Evolutionary conservation across 2,113 vertebrate genomes (phyloP), one percentile per base, ranked within the genome.

Genomic region (Serilophus lunatus): DNA sequence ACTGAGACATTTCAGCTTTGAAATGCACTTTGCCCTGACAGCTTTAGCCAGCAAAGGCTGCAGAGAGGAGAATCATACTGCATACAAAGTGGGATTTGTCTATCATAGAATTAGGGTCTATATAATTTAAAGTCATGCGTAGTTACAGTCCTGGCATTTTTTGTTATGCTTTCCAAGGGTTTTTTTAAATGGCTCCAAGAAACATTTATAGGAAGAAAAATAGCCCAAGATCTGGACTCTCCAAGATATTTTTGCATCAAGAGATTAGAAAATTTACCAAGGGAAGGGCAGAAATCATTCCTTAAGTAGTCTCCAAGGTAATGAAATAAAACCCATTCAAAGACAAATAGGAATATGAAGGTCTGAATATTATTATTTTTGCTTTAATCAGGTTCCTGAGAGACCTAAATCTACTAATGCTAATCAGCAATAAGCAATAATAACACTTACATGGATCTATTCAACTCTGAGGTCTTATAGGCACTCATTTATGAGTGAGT

Each of bases 341-440:
- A 95, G 82, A 90, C 38, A 92, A 95, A 95, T 87, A 75, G 75
- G 79, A 90, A 78, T 38, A 44, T 12, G 68, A 88, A 94, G 50
- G 70, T 38, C 63, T 74, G 63, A 92, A 79, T 92, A 87, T 90
- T 81, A 69, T 64, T 77, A 80, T 80, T 95, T 68, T 70, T 95
- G 56, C 71, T 88, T 77, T 81, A 95, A 88, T 88, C 29, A 0
- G 9, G 60, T 93, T 92, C 84, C 59, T 40, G 12, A 82, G 96
- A 86, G 49, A 92, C 22, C 64, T 82, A 77, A 79, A 88, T 54
- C 66, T 84, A 89, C 77, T 87, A 85, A 92, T 50, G 36, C 38
- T 87, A 93, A 95, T 91, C 82, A 95, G 79, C 54, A 91, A 93
- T 92, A 91, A 93, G 92, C 83, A 94, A 70, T 88, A 88, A 92